Evolutionary conservation across 2,797 vertebrate species (phyloP).

Genomic region (Hippopotamyrus pictus): DNA sequence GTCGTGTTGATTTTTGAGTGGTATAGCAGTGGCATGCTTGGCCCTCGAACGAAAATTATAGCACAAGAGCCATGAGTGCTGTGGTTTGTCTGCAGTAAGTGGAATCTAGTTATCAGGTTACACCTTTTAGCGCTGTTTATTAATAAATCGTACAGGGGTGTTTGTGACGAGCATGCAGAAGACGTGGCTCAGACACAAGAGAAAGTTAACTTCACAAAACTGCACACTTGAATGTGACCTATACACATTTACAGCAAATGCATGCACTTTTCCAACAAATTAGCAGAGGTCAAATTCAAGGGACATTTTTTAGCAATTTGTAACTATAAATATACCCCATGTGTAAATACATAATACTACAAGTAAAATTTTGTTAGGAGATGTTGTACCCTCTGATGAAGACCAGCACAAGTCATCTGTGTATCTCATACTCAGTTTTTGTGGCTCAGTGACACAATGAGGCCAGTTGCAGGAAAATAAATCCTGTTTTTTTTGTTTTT

Average conservation of each 20-base stretch:
- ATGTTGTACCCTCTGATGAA: not conserved
- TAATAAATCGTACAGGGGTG: not conserved
- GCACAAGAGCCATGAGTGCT: not conserved
- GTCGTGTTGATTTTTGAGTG: not conserved
- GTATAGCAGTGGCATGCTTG: not conserved
- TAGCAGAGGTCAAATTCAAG: not conserved
- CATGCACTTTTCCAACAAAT: not conserved
- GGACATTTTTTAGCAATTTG: not conserved
- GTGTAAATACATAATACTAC: slow-evolving; percentile 38
- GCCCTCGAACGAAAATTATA: not conserved
- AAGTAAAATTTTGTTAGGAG: slow-evolving; percentile 29
- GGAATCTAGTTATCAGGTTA: not conserved
- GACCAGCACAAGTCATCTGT: not conserved
- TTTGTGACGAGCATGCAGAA: not conserved
- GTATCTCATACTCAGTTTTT: not conserved
- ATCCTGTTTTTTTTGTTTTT: not conserved
- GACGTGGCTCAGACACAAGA: not conserved
- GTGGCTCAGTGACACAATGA: not conserved
- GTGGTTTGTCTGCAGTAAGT: not conserved
- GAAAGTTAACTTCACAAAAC: not conserved
- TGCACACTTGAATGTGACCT: not conserved
- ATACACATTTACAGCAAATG: not conserved
- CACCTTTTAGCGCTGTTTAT: not conserved
- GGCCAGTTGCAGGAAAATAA: not conserved
- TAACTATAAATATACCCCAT: slow-evolving; percentile 40